Evolutionary conservation across 2,113 vertebrate species (phyloP).

Genomic region (Myiagra hebetior): DNA sequence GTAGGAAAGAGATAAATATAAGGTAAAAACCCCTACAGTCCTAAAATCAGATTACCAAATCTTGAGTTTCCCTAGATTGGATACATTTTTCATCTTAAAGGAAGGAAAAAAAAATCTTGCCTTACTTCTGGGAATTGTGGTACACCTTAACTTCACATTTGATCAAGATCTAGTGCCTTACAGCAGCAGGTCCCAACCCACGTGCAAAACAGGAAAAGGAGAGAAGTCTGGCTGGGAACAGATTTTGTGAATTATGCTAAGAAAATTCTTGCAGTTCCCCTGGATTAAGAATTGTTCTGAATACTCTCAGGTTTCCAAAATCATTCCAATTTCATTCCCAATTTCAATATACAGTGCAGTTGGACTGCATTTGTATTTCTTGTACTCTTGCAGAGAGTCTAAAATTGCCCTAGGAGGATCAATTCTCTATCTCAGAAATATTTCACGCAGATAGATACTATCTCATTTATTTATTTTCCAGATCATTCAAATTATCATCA

Average conservation of each 20-base stretch:
- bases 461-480: neutral
- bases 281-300: neutral
- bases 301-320: neutral
- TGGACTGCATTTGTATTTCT: neutral
- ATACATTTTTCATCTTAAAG: neutral
- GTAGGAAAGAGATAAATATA: neutral
- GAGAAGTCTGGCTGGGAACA: neutral
- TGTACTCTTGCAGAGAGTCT: neutral
- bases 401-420: neutral
- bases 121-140: neutral
- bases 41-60: neutral
- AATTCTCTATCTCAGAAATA: neutral
- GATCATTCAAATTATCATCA: neutral
- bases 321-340: neutral
- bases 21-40: neutral
- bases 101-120: neutral
- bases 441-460: neutral
- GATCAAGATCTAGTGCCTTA: neutral
- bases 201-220: neutral
- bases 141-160: neutral
- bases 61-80: neutral
- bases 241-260: neutral
- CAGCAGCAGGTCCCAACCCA: neutral
- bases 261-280: neutral
- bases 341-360: neutral